A percentile compares a stretch with the other conserved stretches of the same genome.
phyloP scores from a whole-genome alignment of 2,113 vertebrate genomes.

The Campylomormyrus numenius region DNA sequence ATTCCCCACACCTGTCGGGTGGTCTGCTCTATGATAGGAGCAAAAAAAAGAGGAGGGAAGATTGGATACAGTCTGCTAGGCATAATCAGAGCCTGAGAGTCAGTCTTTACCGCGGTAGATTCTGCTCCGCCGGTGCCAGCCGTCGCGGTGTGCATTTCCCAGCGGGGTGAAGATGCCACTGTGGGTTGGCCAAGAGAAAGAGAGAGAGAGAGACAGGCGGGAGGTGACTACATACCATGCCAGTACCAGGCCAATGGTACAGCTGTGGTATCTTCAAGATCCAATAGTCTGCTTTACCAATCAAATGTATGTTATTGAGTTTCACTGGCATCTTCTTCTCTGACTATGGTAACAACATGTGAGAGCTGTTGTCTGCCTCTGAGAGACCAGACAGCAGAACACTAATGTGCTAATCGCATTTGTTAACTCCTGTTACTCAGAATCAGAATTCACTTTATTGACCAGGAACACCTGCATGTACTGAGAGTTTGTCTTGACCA shows the following conservation, averaged over 20 bases:
- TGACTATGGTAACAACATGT: not conserved
- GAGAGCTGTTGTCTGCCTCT: not conserved
- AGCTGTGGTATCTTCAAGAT: not conserved
- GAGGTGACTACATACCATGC: not conserved
- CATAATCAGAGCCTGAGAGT: not conserved
- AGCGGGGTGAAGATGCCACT: not conserved
- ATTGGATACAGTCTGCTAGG: not conserved
- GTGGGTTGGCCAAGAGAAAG: not conserved
- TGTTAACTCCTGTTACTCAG: not conserved
- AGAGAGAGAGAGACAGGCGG: constrained; percentile 1
- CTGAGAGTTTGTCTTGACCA: not conserved
- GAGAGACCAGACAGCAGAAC: not conserved
- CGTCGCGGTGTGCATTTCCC: not conserved
- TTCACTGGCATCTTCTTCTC: not conserved
- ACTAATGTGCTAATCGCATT: not conserved
- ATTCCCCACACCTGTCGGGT: not conserved
- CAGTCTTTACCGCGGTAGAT: not conserved
- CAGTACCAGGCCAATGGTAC: not conserved
- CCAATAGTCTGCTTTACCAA: not conserved
- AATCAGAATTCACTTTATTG: not conserved
- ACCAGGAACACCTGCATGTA: not conserved
- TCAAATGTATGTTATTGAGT: not conserved
- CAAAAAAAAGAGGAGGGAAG: not conserved
- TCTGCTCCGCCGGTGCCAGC: not conserved
- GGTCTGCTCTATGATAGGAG: not conserved